Evolutionary conservation across 2,113 vertebrate species (phyloP).

Genomic region (Phylloscopus trochilus): DNA sequence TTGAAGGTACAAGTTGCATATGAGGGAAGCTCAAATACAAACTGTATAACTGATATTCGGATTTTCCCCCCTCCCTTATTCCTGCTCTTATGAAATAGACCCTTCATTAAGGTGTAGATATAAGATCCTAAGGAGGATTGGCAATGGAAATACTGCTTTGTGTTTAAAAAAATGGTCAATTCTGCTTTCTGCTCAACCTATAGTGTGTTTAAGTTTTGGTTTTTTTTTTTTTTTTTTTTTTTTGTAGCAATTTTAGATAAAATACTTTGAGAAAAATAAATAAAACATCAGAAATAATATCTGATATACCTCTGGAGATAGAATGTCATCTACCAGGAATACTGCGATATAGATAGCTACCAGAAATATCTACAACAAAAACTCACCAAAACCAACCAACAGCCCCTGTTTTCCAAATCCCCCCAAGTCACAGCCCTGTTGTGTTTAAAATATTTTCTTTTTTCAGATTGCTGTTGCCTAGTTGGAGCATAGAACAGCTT

Average conservation of each 20-base stretch:
- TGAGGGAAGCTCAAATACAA: neutral
- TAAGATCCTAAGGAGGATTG: neutral
- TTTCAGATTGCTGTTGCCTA: neutral
- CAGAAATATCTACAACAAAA: neutral
- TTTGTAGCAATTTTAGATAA: neutral
- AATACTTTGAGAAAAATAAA: neutral
- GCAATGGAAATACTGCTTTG: neutral
- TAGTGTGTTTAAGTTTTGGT: neutral
- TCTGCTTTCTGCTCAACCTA: neutral
- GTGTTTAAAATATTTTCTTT: neutral
- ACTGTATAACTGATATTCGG: neutral
- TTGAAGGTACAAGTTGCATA: neutral
- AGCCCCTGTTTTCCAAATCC: rapidly evolving
- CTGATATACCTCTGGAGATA: neutral
- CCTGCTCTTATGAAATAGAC: neutral
- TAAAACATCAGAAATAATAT: neutral
- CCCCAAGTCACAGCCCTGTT: neutral
- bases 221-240: no score
- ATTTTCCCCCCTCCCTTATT: rapidly evolving
- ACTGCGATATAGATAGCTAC: neutral
- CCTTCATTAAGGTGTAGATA: neutral
- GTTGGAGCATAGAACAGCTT: neutral
- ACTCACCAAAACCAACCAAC: neutral
- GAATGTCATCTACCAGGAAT: neutral
- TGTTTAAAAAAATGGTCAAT: neutral